phyloP scores from a whole-genome alignment of 1,140 invertebrate genomes.

The Drosophila erecta region DNA sequence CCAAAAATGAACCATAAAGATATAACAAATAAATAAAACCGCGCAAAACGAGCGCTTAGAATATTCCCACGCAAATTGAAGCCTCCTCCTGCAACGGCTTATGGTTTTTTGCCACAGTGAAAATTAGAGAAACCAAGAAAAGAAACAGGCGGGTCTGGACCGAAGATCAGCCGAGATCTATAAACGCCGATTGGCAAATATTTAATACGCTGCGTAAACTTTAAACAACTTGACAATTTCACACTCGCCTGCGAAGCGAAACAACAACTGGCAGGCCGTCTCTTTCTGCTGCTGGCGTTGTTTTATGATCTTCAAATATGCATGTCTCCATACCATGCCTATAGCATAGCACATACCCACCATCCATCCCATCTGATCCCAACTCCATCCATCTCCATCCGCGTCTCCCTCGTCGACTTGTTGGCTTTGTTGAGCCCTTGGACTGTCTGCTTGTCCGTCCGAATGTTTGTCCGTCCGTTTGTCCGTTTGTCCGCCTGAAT shows the following conservation, averaged over 20 bases:
- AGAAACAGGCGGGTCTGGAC: constrained; percentile 23
- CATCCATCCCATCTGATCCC: constrained; percentile 12
- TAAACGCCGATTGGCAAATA: constrained; percentile 83
- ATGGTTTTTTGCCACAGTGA: constrained; percentile 49
- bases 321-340: constrained; percentile 44
- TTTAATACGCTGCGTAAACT: constrained; percentile 83
- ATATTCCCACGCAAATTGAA: constrained; percentile 69
- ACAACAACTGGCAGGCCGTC: constrained; percentile 34
- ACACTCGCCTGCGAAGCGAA: constrained; percentile 75
- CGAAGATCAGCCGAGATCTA: constrained; percentile 67
- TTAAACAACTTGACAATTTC: constrained; percentile 83
- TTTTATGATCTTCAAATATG: constrained; percentile 80
- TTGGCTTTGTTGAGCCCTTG: constrained; percentile 78
- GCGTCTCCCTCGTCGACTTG: constrained; percentile 67
- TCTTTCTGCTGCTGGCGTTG: constrained; percentile 51
- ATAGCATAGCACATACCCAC: not conserved
- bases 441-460: constrained; percentile 19
- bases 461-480: constrained; percentile 1
- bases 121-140: constrained; percentile 52
- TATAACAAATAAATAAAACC: constrained; percentile 26
- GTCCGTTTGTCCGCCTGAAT: constrained; percentile 24
- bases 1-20: constrained; percentile 21
- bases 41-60: constrained; percentile 50
- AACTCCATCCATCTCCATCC: not conserved
- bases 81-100: constrained; percentile 28